These are phyloP conservation scores for Mycetomoellerius zeteki DNA, from an alignment of 1,140 invertebrate species.

Conservation along the genomic window DNA sequence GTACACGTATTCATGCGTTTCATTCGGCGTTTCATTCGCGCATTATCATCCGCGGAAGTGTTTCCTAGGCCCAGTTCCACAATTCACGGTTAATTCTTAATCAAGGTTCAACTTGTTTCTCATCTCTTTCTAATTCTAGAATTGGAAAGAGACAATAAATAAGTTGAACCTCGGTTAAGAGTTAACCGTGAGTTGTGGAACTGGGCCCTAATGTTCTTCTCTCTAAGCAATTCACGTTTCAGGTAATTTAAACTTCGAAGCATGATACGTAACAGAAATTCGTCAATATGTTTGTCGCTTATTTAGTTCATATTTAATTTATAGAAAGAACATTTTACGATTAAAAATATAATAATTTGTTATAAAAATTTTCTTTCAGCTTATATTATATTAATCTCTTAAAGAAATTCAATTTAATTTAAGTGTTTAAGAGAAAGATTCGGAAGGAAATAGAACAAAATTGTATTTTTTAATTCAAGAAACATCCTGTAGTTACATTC, in stretches of 20 bases:
- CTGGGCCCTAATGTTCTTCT: no score
- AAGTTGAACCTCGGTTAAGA: no score
- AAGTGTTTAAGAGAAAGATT: not conserved
- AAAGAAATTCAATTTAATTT: conserved; percentile 9
- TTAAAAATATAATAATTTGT: conserved; percentile 10
- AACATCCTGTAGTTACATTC: no score
- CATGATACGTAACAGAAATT: not conserved
- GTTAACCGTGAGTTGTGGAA: no score
- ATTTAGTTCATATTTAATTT: not conserved
- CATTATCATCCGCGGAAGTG: not conserved
- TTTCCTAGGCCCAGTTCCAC: no score
- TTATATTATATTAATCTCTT: not conserved
- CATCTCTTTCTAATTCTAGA: no score
- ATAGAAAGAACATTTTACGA: not conserved
- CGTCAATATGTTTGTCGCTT: not conserved
- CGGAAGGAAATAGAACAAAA: conserved; percentile 1
- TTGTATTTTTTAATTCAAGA: not conserved
- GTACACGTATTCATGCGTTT: conserved; percentile 53
- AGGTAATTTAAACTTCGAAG: not conserved
- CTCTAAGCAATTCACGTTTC: not conserved
- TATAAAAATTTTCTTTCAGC: not conserved
- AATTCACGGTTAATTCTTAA: no score
- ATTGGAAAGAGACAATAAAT: no score
- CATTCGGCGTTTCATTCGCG: conserved; percentile 4
- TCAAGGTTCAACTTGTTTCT: no score